These are phyloP conservation scores for Myiotriccus ornatus DNA, from an alignment of 2,797 vertebrate genomes.

Conservation along the genomic window DNA sequence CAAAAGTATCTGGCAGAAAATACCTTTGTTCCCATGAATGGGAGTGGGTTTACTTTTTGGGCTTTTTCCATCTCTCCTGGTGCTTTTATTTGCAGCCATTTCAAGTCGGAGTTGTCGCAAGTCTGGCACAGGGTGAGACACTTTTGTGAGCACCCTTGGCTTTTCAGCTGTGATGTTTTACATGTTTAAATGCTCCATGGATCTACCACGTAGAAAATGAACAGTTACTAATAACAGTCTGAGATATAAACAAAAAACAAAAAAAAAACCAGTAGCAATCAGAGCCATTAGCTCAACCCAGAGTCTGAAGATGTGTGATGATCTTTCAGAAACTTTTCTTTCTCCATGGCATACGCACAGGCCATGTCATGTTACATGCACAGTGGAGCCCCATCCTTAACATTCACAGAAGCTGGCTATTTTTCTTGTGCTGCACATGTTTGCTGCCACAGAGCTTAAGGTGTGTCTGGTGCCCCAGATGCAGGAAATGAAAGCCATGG, in stretches of 20 bases:
- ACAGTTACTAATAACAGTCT: not conserved
- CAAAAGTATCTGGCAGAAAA: not conserved
- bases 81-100: not conserved
- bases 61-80: not conserved
- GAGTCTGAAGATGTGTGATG: not conserved
- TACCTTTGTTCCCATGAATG: not conserved
- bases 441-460: not conserved
- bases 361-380: accelerated
- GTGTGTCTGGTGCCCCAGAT: not conserved
- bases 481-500: not conserved
- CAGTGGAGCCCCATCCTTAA: not conserved
- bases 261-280: not conserved
- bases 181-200: not conserved
- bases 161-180: not conserved
- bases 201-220: not conserved
- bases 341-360: not conserved
- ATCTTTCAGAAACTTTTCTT: not conserved
- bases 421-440: accelerated
- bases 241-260: not conserved
- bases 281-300: not conserved
- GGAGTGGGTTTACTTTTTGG: not conserved
- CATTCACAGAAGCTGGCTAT: not conserved
- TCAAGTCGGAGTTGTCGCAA: accelerated
- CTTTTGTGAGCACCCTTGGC: not conserved
- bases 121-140: not conserved